Conservation (phyloP, 2,797 vertebrate species). For the Trachops cirrhosus region DNA sequence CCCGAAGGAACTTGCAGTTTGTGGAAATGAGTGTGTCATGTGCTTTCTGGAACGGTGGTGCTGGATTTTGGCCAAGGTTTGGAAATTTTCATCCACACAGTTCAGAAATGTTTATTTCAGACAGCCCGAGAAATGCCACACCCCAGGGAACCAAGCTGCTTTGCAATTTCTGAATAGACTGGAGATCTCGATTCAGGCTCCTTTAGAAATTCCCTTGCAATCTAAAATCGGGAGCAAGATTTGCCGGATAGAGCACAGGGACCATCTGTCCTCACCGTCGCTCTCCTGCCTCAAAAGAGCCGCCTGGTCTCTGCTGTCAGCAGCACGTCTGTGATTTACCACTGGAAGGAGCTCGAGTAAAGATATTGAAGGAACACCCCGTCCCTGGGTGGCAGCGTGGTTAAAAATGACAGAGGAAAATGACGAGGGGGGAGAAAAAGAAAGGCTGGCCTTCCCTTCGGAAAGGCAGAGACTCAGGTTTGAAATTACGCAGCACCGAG, state of each 20-base stretch:
- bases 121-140: not conserved
- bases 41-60: not conserved
- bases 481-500: constrained; percentile 60
- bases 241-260: not conserved
- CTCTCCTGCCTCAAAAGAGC: not conserved
- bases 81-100: not conserved
- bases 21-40: not conserved
- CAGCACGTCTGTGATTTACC: constrained; percentile 78
- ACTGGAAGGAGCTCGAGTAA: constrained; percentile 87
- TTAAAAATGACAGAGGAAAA: constrained; percentile 70
- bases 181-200: constrained; percentile 38
- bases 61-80: not conserved
- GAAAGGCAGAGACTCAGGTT: constrained; percentile 48
- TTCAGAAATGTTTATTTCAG: not conserved
- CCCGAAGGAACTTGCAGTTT: constrained; percentile 11
- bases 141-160: not conserved
- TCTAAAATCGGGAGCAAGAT: constrained; percentile 25
- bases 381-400: constrained; percentile 42
- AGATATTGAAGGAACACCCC: constrained; percentile 74
- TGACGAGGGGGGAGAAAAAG: not conserved
- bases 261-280: not conserved
- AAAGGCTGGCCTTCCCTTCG: constrained; percentile 44
- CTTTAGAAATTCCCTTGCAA: not conserved
- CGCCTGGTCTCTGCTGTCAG: constrained; percentile 30
- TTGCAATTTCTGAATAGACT: constrained; percentile 35